Evolutionary conservation across 2,888 invertebrate species (phyloP).

Genomic region (Nudaria mundana): DNA sequence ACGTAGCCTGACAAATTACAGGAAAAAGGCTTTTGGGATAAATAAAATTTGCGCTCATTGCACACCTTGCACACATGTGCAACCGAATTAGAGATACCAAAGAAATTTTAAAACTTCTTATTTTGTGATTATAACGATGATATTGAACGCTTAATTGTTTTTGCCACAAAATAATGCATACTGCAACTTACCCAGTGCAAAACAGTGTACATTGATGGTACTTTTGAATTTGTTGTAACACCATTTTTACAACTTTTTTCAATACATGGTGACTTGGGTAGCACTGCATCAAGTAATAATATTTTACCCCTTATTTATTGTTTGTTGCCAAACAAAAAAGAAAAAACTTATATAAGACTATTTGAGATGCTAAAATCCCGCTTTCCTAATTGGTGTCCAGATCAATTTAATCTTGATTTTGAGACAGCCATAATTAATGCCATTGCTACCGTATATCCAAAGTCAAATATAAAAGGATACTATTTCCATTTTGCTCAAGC

Average conservation of each 20-base stretch:
- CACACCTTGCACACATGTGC: too few species aligned
- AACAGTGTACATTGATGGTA: background rate
- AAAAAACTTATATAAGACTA: background rate
- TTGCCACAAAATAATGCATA: too few species aligned
- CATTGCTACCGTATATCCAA: background rate
- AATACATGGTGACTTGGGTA: constrained; percentile 3
- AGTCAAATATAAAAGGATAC: background rate
- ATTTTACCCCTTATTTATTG: background rate
- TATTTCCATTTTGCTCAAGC: too few species aligned
- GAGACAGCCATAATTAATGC: background rate
- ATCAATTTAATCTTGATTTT: background rate
- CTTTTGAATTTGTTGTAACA: background rate
- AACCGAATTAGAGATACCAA: background rate
- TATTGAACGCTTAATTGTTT: too few species aligned
- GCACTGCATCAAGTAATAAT: constrained; percentile 1
- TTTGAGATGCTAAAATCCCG: background rate
- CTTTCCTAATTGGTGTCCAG: background rate
- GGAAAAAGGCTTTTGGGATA: constrained; percentile 2
- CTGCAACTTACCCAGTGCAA: too few species aligned
- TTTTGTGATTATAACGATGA: too few species aligned
- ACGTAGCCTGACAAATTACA: background rate
- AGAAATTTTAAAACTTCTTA: too few species aligned
- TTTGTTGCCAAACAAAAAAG: background rate
- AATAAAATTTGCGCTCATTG: background rate
- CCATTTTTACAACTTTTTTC: background rate